Base-by-base conservation (phyloP, 2,797 vertebrate genomes). In the Pelobates cultripes region DNA sequence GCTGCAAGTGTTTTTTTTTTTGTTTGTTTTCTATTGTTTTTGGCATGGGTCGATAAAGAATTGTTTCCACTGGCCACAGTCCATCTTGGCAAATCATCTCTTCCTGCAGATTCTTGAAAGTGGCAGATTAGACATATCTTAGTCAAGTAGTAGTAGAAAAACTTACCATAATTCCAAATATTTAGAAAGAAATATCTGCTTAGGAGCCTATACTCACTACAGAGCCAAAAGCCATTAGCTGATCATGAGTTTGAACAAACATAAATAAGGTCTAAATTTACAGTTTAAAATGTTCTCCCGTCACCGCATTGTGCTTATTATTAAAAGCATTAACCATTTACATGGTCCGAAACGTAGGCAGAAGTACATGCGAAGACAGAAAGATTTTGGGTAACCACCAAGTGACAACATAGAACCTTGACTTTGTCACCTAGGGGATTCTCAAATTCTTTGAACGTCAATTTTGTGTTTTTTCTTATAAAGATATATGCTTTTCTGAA, bases 61-160 rank as follows among this genome's bases (percentile, higher is more conserved):
- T 61, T 7, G 42, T 80, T 74, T 69, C 77, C 69, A 64, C 17
- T 42, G 77, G 55, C 51, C 43, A 15, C 51, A 41, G 53, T 61
- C 8, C 72, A 41, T 75, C 64, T 43, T 75, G 64, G 73, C 72
- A 81, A n/a, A 75, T 75, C 73, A 70, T 44, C n/a, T 43, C 55
- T 40, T 74, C 43, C 53, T 13, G 43, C 43, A 80, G 51, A 60
- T 10, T 73, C 45, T 3, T 66, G 10, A n/a, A 69, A 70, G 55
- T 64, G 60, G 70, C 45, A 67, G 78, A 80, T 28, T 80, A 51
- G 71, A 47, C 67, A 68, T 40, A 64, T 73, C 47, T 13, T 43
- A 80, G 45, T 70, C 70, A 57, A 57, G 7, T 17, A 3, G 40
- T 7, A 57, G 71, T 40, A 41, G 61, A 51, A 7, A 7, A 55